These are phyloP conservation scores for Anoplopoma fimbria DNA, from an alignment of 2,113 vertebrate genomes.

Conservation along the genomic window DNA sequence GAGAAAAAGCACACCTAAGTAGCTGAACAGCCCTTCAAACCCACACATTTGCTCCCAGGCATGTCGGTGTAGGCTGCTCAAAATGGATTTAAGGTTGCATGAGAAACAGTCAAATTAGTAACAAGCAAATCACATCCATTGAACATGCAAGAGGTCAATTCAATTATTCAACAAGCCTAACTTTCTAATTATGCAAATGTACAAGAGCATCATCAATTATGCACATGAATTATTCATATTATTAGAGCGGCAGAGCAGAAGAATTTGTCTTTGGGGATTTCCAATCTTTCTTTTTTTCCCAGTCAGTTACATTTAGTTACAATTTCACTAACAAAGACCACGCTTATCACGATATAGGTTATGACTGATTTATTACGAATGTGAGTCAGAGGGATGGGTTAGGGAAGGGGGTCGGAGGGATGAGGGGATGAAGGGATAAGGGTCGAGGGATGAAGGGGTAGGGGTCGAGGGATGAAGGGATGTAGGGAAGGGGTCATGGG, in stretches of 20 bases:
- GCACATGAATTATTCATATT: slow-evolving; percentile 21
- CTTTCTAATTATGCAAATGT: slow-evolving; percentile 39
- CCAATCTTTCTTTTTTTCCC: background rate
- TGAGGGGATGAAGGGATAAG: no score
- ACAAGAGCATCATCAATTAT: slow-evolving; percentile 25
- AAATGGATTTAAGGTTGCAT: slow-evolving; percentile 1
- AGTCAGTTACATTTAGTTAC: background rate
- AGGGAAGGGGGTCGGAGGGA: no score
- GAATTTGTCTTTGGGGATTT: background rate
- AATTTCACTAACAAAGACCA: no score
- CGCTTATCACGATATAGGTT: no score
- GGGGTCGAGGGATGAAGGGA: no score
- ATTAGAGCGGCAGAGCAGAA: slow-evolving; percentile 8
- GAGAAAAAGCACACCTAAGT: slow-evolving; percentile 43
- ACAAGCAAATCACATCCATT: slow-evolving; percentile 18
- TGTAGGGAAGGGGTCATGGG: no score
- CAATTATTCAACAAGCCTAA: slow-evolving; percentile 32
- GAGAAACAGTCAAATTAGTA: background rate
- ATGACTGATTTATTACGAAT: no score
- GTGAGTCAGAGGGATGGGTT: no score
- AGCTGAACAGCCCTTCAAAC: slow-evolving; percentile 24
- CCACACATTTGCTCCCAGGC: slow-evolving; percentile 12
- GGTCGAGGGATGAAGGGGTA: no score
- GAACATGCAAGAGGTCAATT: slow-evolving; percentile 35
- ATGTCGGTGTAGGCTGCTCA: background rate